Evolutionary conservation across 2,888 invertebrate species (phyloP), one percentile per base, ranked within the genome.

Genomic region (Leptinotarsa tumamoca): DNA sequence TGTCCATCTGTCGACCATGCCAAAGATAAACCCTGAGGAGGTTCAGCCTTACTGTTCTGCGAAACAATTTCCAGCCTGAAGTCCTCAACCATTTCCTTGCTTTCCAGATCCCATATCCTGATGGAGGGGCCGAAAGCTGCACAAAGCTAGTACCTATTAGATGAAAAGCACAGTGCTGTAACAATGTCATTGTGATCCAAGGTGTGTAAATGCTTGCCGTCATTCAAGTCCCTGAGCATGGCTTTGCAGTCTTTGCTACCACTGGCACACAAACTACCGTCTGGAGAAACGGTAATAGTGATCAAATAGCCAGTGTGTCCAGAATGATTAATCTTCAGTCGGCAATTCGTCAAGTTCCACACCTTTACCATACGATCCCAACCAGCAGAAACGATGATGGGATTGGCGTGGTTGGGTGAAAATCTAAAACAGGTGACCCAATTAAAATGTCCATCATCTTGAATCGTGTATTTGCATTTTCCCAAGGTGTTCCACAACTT

Each of bases 1-100:
- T 99, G 98, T 80, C 99, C 99, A 88, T 99, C 99, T 69, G 98
- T 96, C 76, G 99, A 99, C 99, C 99, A 99, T 27, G 99, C 98
- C 86, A 99, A 91, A 5, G 98, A 99, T 82, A 98, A 92, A 90
- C 99, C 99, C 89, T 97, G 96, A 67, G 99, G 98, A 82, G 96
- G 96, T 86, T 96, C 96, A 69, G 96, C 94, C 90, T 97, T 97
- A 74, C 93, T 91, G 33, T 91, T 90, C 85, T 93, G 92, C 74
- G 93, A 91, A 79, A 97, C 95, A 83, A 98, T 96, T 87, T 99
- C 99, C 18, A 98, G 97, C 87, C 95, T 94, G 82, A 99, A 92
- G 89, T 99, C 99, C 89, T 99, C 99, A 82, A 99, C 98, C 93
- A 98, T 97, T 89, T 98, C 97, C 92, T 99, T 99, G 90, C 97